Base-by-base conservation (phyloP, 2,113 vertebrate genomes). In the Engraulis encrasicolus region DNA sequence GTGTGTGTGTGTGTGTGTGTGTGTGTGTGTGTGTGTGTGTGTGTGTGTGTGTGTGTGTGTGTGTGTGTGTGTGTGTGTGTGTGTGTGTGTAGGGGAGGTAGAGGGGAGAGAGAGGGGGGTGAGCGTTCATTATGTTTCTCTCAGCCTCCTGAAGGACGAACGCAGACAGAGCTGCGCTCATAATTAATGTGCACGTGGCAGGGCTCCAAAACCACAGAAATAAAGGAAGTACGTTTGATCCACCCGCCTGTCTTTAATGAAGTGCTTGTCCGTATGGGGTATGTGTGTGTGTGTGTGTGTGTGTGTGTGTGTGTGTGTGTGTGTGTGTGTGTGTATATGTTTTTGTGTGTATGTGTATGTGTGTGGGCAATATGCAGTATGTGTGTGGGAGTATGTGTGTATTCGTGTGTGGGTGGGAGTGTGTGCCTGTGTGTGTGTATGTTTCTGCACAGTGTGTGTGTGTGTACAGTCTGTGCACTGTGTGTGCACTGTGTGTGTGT, bases 101-200 rank as follows among this genome's bases (percentile, higher is more conserved):
- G n/a, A n/a, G 83, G 84, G 86, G 83, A 85, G 74, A 50, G 88
- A 85, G 90, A 89, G 86, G 90, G 83, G 79, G 89, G 86, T 82
- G 90, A 85, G 86, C 83, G 88, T 91, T 93, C 90, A 91, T 90
- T 93, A 93, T 90, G 88, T 86, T 89, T 85, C 89, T 89, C 86
- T 88, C 88, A 87, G n/a, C n/a, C 88, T 89, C 89, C 90, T 89
- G 91, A 91, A 92, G 92, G 91, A 93, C 91, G 92, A 92, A 92
- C 89, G 88, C 93, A 94, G 91, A 93, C 92, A 91, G 93, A 92
- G 93, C 90, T 89, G 85, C 87, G 91, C 92, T 93, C 91, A 92
- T 94, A 94, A 94, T 94, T 93, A 95, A 94, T 92, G 90, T 90
- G 89, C 86, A 86, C 89, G 89, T 94, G 95, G 94, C 93, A 89